Base-by-base conservation (phyloP, 1,140 invertebrate species). In the Megathymus violae region DNA sequence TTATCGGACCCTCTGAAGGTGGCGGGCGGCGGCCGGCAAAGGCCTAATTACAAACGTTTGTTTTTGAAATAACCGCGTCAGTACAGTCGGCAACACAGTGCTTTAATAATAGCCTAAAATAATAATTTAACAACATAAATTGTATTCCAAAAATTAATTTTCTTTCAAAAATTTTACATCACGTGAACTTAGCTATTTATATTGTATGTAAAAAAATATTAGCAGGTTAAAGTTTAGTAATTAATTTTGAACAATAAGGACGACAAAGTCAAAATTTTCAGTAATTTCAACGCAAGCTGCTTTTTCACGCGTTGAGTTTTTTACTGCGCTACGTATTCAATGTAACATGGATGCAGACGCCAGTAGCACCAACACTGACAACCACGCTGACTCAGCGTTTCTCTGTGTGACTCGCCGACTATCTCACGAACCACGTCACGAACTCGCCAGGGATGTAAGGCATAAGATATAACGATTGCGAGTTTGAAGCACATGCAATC, bases 21-120 rank as follows among this genome's bases (percentile, higher is more conserved):
- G 67, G 63, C 59, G 48, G 58, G 67, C 73, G 76, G 81, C 76
- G 74, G 80, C 71, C 59, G 73, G 66, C 71, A 70, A 64, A 66
- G 71, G 76, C 75, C 78, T 89, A 89, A 89, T 89, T 87, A 89
- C 65, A 71, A 74, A 73, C 79, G 84, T 89, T 89, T 87, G 85
- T 89, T 87, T 89, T 89, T 84, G 77, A 81, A 82, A 88, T 82
- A 74, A 77, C 78, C 79, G 76, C 75, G 67, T 44, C 67, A 64
- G 77, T 80, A 84, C 75, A 71, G 54, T 74, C 75, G 62, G 38
- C 63, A 66, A 72, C 68, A 70, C 63, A 80, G 70, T 62, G 54
- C 27, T 48, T 74, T 65, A 64, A 62, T 40, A 31, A 31, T 31
- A 31, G 27, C 4, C 7, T 58, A 46, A 52, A 64, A 62, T 51